Percentiles rank a stretch among this genome's conserved stretches.
These are phyloP conservation scores for Anguilla megastoma DNA, from an alignment of 2,797 vertebrate genomes.

Conservation along the genomic window DNA sequence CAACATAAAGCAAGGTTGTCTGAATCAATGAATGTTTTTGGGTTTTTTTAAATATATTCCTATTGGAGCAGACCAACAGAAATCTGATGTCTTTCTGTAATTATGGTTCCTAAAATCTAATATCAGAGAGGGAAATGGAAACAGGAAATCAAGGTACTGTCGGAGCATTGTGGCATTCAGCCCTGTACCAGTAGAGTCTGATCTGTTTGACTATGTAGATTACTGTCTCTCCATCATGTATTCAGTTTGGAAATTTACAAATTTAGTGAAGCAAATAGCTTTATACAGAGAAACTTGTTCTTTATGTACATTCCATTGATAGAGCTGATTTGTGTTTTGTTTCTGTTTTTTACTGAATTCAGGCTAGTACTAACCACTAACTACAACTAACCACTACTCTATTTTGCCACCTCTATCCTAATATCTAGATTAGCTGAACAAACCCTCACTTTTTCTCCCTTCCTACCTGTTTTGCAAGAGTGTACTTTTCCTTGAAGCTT, in stretches of 20 bases:
- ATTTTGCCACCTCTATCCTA: not conserved
- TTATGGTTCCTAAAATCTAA: conserved; percentile 17
- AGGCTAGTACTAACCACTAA: not conserved
- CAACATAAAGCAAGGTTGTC: not conserved
- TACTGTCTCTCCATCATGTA: not conserved
- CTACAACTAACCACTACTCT: not conserved
- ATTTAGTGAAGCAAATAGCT: not conserved
- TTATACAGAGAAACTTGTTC: not conserved
- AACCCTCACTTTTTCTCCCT: not conserved
- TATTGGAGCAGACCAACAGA: not conserved
- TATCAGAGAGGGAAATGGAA: conserved; percentile 12
- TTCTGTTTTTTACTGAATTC: not conserved
- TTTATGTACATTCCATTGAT: not conserved
- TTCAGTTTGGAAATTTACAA: not conserved
- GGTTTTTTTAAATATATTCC: not conserved
- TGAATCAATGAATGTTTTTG: not conserved
- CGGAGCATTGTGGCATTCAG: conserved; percentile 4
- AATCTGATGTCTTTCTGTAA: conserved; percentile 23
- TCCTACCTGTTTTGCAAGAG: not conserved
- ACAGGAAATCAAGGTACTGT: conserved; percentile 26
- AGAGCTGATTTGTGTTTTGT: not conserved
- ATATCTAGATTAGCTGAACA: not conserved
- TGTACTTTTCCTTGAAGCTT: not conserved
- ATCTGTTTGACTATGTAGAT: not conserved
- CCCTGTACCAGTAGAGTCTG: not conserved